phyloP scores from a whole-genome alignment of 2,888 invertebrate genomes.

The Beris morrisii region DNA sequence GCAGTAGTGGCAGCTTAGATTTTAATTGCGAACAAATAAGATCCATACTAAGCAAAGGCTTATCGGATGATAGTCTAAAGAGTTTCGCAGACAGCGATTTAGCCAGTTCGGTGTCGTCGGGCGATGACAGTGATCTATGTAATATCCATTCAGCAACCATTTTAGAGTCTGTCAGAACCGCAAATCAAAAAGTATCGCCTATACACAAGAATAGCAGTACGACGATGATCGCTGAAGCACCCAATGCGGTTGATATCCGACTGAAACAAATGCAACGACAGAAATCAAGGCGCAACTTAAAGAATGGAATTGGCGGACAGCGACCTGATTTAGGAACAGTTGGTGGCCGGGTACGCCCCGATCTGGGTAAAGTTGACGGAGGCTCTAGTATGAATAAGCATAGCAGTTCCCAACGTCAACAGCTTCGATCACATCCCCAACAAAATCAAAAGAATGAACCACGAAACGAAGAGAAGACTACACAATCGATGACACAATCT shows the following conservation, averaged over 20 bases:
- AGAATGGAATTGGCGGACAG: constrained; percentile 58
- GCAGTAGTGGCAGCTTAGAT: constrained; percentile 45
- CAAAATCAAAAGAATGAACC: constrained; percentile 48
- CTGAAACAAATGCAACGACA: constrained; percentile 60
- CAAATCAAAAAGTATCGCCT: constrained; percentile 30
- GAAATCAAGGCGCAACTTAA: constrained; percentile 57
- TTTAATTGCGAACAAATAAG: constrained; percentile 57
- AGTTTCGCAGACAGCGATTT: constrained; percentile 35
- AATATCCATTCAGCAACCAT: background rate
- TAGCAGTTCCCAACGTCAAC: constrained; percentile 9
- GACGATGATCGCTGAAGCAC: constrained; percentile 42
- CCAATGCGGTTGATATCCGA: constrained; percentile 52
- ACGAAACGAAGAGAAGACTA: constrained; percentile 25
- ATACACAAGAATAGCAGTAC: constrained; percentile 42
- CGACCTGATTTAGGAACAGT: constrained; percentile 64
- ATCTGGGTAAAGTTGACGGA: constrained; percentile 46
- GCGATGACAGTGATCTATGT: constrained; percentile 10
- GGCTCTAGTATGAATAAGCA: constrained; percentile 33
- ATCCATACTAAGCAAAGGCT: constrained; percentile 50
- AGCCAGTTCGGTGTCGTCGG: constrained; percentile 20
- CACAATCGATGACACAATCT: constrained; percentile 52
- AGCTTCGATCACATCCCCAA: constrained; percentile 40
- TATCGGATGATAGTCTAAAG: constrained; percentile 42
- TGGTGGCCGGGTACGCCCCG: constrained; percentile 51
- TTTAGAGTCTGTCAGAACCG: background rate